Conservation (phyloP, 2,113 vertebrate genomes). For the Atlantisia rogersi region DNA sequence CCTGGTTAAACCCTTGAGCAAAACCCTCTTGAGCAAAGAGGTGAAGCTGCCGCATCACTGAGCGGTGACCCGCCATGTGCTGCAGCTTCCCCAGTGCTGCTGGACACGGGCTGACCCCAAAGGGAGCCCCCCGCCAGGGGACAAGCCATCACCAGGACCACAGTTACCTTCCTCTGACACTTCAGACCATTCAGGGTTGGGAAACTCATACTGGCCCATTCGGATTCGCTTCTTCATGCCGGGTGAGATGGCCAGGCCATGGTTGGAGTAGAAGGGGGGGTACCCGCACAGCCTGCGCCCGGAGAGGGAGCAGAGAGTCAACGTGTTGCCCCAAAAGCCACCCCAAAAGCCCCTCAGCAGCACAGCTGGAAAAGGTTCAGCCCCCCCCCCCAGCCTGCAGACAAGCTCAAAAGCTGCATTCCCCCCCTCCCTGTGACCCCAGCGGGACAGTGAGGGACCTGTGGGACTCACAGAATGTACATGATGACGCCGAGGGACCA, state of each 20-base stretch:
- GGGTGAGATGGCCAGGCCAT: slow-evolving; percentile 96
- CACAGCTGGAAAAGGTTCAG: not conserved
- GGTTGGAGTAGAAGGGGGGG: slow-evolving; percentile 98
- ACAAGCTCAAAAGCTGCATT: not conserved
- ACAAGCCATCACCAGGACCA: rapidly evolving
- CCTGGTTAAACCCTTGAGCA: not conserved
- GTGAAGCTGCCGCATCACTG: not conserved
- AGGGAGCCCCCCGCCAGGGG: not conserved
- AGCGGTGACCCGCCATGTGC: rapidly evolving
- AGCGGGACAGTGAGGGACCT: not conserved
- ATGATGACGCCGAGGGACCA: slow-evolving; percentile 99
- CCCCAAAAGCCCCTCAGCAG: not conserved
- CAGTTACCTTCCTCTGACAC: slow-evolving; percentile 93
- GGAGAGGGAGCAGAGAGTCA: not conserved
- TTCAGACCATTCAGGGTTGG: slow-evolving; percentile 96
- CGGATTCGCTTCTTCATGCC: slow-evolving; percentile 97
- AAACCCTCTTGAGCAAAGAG: not conserved
- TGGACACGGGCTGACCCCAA: not conserved
- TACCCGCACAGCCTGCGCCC: slow-evolving; percentile 89
- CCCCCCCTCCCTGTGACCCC: not conserved
- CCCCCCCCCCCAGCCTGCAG: not conserved
- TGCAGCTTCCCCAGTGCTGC: not conserved
- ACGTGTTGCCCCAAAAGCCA: rapidly evolving
- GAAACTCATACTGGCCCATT: slow-evolving; percentile 97
- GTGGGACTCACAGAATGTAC: slow-evolving; percentile 92